Conservation (phyloP, 2,113 vertebrate genomes). For the Polypterus bichir region DNA sequence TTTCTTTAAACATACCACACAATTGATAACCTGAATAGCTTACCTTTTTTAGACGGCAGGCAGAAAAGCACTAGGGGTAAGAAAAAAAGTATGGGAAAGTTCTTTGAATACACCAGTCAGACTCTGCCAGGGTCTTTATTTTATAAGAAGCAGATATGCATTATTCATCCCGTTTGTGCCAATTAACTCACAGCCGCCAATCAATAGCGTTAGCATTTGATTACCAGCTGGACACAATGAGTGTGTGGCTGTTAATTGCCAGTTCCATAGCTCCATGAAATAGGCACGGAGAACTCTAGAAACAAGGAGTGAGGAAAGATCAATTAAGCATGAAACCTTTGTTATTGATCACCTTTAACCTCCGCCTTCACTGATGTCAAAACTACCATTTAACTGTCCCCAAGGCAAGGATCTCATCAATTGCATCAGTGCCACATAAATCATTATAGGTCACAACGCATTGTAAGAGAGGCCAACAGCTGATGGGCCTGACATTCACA, state of each 20-base stretch:
- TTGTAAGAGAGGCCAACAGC: not conserved
- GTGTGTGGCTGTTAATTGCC: conserved; percentile 43
- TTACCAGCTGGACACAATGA: conserved; percentile 33
- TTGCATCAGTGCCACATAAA: conserved; percentile 68
- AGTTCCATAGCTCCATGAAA: conserved; percentile 28
- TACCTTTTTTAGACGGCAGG: too few species aligned
- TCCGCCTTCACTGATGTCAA: conserved; percentile 73
- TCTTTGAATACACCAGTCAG: too few species aligned
- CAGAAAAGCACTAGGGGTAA: too few species aligned
- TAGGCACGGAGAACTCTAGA: conserved; percentile 33
- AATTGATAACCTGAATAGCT: too few species aligned
- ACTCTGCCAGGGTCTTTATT: not conserved
- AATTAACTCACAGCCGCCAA: conserved; percentile 17
- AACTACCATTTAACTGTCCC: conserved; percentile 76
- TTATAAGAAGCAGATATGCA: not conserved
- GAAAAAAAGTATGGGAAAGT: too few species aligned
- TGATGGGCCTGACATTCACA: conserved; percentile 33
- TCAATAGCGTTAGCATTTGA: conserved; percentile 31
- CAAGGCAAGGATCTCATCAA: conserved; percentile 58
- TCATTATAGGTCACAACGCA: conserved; percentile 23
- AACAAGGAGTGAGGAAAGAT: conserved; percentile 57
- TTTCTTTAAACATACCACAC: too few species aligned
- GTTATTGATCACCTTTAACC: conserved; percentile 94
- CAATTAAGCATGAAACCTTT: conserved; percentile 71
- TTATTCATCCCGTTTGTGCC: not conserved